phyloP scores from a whole-genome alignment of 2,888 invertebrate species.

The Drosophila stalkeri region DNA sequence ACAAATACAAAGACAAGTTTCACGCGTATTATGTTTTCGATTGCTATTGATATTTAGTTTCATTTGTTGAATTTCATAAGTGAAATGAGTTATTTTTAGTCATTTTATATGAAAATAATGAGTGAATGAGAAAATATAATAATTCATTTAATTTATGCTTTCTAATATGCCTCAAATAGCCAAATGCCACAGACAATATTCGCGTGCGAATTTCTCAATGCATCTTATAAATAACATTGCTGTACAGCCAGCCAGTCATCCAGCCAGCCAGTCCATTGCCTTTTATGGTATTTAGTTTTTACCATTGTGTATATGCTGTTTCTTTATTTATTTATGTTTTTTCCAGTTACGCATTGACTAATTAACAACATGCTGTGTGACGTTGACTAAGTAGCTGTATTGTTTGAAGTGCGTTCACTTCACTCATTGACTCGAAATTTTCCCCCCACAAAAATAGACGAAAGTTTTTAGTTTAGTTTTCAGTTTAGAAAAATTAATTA shows the following conservation, averaged over 20 bases:
- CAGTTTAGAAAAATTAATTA: too few relatives aligned
- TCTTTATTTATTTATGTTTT: not conserved
- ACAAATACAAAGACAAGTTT: not conserved
- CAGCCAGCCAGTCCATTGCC: conserved; percentile 4
- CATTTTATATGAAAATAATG: not conserved
- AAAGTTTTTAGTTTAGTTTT: too few relatives aligned
- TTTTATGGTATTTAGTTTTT: conserved; percentile 8
- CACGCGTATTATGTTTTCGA: conserved; percentile 7
- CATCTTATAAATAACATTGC: conserved; percentile 20
- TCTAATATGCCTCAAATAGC: conserved; percentile 9
- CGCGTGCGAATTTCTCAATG: conserved; percentile 46
- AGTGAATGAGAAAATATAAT: not conserved
- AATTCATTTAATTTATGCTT: conserved; percentile 11
- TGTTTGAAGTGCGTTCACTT: conserved; percentile 72
- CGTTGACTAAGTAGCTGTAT: not conserved
- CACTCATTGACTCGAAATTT: conserved; percentile 37
- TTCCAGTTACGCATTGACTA: conserved; percentile 47
- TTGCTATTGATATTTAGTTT: conserved; percentile 12
- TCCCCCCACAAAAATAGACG: conserved; percentile 30
- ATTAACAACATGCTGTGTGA: conserved; percentile 18
- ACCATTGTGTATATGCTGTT: conserved; percentile 19
- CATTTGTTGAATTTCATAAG: conserved; percentile 8
- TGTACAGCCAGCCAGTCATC: conserved; percentile 2
- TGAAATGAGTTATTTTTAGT: conserved; percentile 2
- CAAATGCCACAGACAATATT: conserved; percentile 19